A percentile compares a stretch with the other conserved stretches of the same genome.
Conservation (phyloP, 2,797 vertebrate genomes). For the Clarias platycephalus region DNA sequence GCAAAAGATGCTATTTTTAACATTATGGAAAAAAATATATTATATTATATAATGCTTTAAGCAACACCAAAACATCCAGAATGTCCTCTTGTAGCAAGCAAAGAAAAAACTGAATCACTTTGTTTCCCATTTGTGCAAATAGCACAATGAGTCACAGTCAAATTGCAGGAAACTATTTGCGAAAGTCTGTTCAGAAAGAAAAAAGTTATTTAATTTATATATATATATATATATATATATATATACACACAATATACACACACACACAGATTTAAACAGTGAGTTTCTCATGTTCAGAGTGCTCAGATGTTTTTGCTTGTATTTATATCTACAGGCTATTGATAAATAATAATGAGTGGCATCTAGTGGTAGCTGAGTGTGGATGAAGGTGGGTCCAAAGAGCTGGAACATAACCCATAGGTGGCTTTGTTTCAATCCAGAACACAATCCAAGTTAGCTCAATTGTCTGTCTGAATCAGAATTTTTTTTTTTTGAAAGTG, state of each 20-base stretch:
- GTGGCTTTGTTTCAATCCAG: neutral
- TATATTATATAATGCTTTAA: neutral
- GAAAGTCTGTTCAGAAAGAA: neutral
- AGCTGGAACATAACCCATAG: neutral
- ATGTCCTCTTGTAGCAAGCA: slow-evolving; percentile 12
- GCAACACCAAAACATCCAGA: neutral
- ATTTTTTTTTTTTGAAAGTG: neutral
- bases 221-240: no score
- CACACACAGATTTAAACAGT: neutral
- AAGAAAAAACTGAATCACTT: neutral
- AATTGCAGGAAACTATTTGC: slow-evolving; percentile 19
- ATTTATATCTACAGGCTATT: neutral
- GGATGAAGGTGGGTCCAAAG: slow-evolving; percentile 1
- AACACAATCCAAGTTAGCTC: neutral
- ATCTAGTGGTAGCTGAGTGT: slow-evolving; percentile 18
- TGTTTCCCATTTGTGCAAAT: neutral
- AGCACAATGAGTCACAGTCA: neutral
- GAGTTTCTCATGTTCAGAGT: neutral
- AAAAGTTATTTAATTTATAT: neutral
- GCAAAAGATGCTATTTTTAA: neutral
- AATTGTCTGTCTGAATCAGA: neutral
- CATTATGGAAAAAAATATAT: neutral
- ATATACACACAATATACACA: no score
- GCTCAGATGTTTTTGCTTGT: neutral
- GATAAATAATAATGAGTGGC: slow-evolving; percentile 40